A percentile compares a stretch with the other conserved stretches of the same genome.
phyloP scores from a whole-genome alignment of 2,113 vertebrate genomes.

The Urocitellus parryii region DNA sequence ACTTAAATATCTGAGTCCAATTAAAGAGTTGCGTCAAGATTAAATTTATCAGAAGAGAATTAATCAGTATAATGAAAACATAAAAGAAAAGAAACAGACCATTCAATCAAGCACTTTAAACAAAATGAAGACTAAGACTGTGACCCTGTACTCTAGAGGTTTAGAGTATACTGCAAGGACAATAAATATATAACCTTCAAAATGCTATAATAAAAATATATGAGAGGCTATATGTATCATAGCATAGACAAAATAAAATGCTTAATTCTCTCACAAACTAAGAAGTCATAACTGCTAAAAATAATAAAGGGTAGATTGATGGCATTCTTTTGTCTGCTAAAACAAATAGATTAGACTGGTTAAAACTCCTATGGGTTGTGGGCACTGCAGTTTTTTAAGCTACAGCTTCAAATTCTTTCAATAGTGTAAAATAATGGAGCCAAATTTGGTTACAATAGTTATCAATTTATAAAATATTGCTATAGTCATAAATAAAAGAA shows the following conservation, averaged over 20 bases:
- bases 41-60: conserved; percentile 56
- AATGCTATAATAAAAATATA: conserved; percentile 27
- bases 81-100: neutral
- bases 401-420: conserved; percentile 23
- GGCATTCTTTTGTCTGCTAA: conserved; percentile 15
- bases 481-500: neutral
- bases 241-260: conserved; percentile 47
- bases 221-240: neutral
- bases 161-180: neutral
- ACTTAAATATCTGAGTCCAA: conserved; percentile 62
- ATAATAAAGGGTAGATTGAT: conserved; percentile 37
- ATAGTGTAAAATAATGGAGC: conserved; percentile 3
- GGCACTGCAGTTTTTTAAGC: neutral
- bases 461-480: neutral
- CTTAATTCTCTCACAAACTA: conserved; percentile 38
- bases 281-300: conserved; percentile 55
- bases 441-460: neutral
- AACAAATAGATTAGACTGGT: neutral
- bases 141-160: neutral
- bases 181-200: neutral
- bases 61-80: conserved; percentile 57
- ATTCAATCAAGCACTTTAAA: neutral
- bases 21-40: conserved; percentile 59
- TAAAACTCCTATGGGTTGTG: neutral
- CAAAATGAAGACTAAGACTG: conserved; percentile 38